These are phyloP conservation scores for Leptodactylus fuscus DNA, from an alignment of 2,113 vertebrate genomes.

Conservation along the genomic window DNA sequence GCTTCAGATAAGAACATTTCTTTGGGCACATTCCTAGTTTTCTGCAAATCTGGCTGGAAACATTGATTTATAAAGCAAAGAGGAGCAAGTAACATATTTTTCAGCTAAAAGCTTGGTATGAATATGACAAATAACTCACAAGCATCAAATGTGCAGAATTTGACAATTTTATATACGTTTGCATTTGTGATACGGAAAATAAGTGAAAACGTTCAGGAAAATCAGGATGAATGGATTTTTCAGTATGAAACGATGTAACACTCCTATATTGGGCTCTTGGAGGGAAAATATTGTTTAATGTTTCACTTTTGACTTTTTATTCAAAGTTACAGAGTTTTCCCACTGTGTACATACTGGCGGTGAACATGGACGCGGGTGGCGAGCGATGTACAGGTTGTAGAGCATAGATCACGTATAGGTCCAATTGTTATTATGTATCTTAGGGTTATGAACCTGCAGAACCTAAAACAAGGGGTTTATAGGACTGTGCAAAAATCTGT, in stretches of 20 bases:
- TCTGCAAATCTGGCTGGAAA: constrained; percentile 25
- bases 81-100: not conserved
- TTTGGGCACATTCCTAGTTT: constrained; percentile 19
- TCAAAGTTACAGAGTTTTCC: not conserved
- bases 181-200: constrained; percentile 3
- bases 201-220: constrained; percentile 11
- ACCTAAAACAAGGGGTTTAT: too few relatives aligned
- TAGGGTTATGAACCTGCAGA: too few relatives aligned
- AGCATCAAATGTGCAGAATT: constrained; percentile 24
- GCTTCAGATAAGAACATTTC: constrained; percentile 40
- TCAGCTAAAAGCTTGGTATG: not conserved
- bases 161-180: constrained; percentile 37
- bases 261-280: too few relatives aligned
- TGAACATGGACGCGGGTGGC: too few relatives aligned
- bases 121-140: constrained; percentile 27
- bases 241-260: not conserved
- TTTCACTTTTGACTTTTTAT: not conserved
- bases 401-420: too few relatives aligned
- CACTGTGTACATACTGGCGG: too few relatives aligned
- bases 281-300: not conserved
- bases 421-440: too few relatives aligned
- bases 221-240: not conserved
- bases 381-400: too few relatives aligned
- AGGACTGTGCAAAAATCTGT: too few relatives aligned
- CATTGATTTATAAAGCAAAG: constrained; percentile 34